Evolutionary conservation across 1,140 invertebrate species (phyloP).

Genomic region (Drosophila malerkotliana): DNA sequence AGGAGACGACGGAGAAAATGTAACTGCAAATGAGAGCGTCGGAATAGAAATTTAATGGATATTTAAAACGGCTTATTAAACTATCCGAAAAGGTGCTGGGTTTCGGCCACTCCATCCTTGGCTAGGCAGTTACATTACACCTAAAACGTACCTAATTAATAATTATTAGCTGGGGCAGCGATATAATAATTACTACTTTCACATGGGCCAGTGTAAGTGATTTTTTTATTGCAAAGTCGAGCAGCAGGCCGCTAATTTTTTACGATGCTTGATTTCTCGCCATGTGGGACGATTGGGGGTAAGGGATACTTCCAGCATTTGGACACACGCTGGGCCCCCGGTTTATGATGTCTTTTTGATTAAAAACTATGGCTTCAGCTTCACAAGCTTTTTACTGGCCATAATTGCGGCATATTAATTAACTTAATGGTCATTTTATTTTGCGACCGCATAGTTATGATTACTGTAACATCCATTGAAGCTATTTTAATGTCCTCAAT

Average conservation of each 20-base stretch:
- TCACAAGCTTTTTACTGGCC: conserved; percentile 66
- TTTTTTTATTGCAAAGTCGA: conserved; percentile 73
- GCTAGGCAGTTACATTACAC: background rate
- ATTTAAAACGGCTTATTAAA: background rate
- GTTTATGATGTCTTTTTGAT: conserved; percentile 68
- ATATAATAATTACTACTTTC: background rate
- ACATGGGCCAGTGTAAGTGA: conserved; percentile 42
- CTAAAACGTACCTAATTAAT: background rate
- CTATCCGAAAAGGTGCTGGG: background rate
- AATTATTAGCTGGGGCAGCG: background rate
- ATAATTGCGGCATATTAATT: conserved; percentile 72
- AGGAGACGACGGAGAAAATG: conserved; percentile 10
- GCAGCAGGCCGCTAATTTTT: conserved; percentile 74
- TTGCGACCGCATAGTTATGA: conserved; percentile 39
- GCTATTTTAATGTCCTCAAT: background rate
- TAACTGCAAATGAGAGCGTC: conserved; percentile 5
- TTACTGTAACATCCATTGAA: conserved; percentile 23
- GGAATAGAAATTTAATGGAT: background rate
- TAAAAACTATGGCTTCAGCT: conserved; percentile 75
- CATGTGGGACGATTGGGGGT: background rate
- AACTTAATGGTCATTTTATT: conserved; percentile 80
- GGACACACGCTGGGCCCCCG: conserved; percentile 57
- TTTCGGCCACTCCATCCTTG: background rate
- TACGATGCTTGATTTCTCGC: conserved; percentile 71
- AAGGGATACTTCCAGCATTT: background rate